Evolutionary conservation across 2,888 invertebrate species (phyloP).

Genomic region (Epicampocera succincta): DNA sequence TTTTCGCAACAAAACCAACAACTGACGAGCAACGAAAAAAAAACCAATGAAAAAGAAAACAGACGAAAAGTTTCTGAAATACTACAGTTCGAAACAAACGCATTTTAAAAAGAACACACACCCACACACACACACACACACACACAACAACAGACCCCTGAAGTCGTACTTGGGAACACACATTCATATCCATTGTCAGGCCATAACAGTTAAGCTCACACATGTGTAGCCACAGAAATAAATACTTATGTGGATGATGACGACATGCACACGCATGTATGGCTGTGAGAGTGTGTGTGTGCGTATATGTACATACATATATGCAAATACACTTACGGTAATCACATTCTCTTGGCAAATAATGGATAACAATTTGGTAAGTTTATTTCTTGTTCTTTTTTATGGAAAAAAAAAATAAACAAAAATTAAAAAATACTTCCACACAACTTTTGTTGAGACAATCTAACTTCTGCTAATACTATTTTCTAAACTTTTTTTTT

Average conservation of each 20-base stretch:
- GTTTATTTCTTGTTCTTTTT: not conserved
- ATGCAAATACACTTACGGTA: constrained; percentile 64
- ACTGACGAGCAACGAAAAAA: constrained; percentile 8
- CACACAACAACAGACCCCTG: not conserved
- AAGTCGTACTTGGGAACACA: constrained; percentile 4
- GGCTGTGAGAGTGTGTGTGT: not conserved
- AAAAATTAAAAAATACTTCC: too few relatives aligned
- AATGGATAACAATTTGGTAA: constrained; percentile 51
- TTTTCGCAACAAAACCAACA: constrained; percentile 28
- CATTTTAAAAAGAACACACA: constrained; percentile 18
- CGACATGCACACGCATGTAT: too few relatives aligned
- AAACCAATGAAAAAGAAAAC: too few relatives aligned
- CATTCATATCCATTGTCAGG: constrained; percentile 24
- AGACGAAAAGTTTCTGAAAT: not conserved
- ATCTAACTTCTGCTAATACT: not conserved
- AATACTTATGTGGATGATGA: not conserved
- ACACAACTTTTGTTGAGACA: not conserved
- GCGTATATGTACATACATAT: not conserved
- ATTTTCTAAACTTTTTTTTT: too few relatives aligned
- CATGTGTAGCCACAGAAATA: constrained; percentile 18
- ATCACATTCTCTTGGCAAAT: constrained; percentile 66
- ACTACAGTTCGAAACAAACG: constrained; percentile 14
- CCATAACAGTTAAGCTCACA: constrained; percentile 26
- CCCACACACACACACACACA: not conserved
- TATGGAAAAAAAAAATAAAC: too few relatives aligned